A percentile compares a stretch with the other conserved stretches of the same genome.
These are phyloP conservation scores for Anadara kagoshimensis DNA, from an alignment of 1,140 invertebrate species.

Conservation along the genomic window DNA sequence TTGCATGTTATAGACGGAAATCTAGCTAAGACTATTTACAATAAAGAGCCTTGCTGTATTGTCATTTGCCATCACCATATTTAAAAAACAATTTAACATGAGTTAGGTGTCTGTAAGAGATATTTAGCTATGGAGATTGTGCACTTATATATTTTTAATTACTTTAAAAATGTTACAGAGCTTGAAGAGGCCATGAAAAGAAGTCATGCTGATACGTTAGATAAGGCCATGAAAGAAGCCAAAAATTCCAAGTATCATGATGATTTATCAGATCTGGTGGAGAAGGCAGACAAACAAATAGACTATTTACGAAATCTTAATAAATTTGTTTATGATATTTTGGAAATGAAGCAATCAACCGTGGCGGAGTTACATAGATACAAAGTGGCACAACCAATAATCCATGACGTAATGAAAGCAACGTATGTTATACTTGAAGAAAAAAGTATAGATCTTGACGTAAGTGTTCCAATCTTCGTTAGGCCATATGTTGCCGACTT, in stretches of 20 bases:
- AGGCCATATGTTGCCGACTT: no score
- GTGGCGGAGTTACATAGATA: constrained; percentile 35
- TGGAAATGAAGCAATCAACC: constrained; percentile 35
- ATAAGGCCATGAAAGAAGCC: constrained; percentile 29
- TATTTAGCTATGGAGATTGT: neutral
- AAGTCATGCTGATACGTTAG: constrained; percentile 25
- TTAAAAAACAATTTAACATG: no score
- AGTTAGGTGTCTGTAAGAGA: neutral
- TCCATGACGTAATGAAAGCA: constrained; percentile 37
- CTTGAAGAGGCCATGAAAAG: constrained; percentile 19
- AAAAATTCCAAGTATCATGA: constrained; percentile 1
- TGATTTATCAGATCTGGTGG: no score
- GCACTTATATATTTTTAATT: no score
- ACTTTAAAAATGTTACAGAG: neutral
- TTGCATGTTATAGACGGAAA: no score
- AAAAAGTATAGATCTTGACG: constrained; percentile 11
- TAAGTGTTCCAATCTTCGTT: neutral
- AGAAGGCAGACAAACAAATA: neutral
- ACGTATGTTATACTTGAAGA: constrained; percentile 37
- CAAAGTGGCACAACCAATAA: constrained; percentile 22
- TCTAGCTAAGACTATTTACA: no score
- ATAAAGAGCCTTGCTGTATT: no score
- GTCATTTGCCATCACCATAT: no score
- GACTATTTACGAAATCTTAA: constrained; percentile 17
- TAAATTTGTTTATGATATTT: constrained; percentile 17